Evolutionary conservation across 64 coral and sea anemone species (phyloP).

Genomic region (Pachyseris speciosa): DNA sequence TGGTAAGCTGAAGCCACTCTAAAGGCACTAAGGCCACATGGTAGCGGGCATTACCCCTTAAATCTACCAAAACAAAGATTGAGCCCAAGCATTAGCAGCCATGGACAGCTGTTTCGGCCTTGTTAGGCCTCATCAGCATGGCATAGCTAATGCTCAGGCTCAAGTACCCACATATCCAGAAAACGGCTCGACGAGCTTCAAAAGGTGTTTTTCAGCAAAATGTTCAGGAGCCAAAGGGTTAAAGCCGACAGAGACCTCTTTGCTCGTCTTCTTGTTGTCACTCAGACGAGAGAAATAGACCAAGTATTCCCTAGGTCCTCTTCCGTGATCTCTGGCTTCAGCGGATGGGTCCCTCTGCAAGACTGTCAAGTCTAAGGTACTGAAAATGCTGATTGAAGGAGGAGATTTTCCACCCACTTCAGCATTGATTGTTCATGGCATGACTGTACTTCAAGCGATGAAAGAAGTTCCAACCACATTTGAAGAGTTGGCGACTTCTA

Average conservation of each 20-base stretch:
- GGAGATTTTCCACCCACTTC: constrained; percentile 60
- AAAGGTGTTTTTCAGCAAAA: no score
- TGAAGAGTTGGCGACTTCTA: constrained; percentile 44
- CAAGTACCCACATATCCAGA: no score
- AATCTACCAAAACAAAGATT: no score
- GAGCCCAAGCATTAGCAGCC: no score
- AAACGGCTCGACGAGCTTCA: no score
- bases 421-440: constrained; percentile 68
- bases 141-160: no score
- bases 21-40: no score
- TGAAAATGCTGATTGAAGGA: constrained; percentile 41
- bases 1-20: no score
- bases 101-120: no score
- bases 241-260: constrained; percentile 71
- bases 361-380: constrained; percentile 58
- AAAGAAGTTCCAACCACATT: constrained; percentile 57
- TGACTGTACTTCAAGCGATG: constrained; percentile 65
- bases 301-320: constrained; percentile 59
- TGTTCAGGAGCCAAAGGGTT: no score
- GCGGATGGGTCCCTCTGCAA: constrained; percentile 69
- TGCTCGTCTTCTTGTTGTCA: constrained; percentile 54
- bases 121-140: no score
- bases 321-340: constrained; percentile 63
- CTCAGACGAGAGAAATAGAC: constrained; percentile 57
- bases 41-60: no score